A percentile compares a stretch with the other conserved stretches of the same genome.
These are phyloP conservation scores for Sciaenops ocellatus DNA, from an alignment of 2,797 vertebrate genomes.

Conservation along the genomic window DNA sequence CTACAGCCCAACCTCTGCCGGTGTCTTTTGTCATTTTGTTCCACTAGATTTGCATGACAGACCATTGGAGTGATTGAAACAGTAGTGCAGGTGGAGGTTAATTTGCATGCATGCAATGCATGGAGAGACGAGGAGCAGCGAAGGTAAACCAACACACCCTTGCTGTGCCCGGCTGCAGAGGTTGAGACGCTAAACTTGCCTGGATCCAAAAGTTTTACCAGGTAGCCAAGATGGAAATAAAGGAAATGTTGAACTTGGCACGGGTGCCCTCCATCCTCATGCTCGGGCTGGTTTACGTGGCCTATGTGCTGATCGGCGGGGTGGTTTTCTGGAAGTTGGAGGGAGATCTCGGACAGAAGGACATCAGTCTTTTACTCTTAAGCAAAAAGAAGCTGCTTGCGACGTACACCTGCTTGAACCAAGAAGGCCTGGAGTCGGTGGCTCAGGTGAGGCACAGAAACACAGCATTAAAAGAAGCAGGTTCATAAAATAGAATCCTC, in stretches of 20 bases:
- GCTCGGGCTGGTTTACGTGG: constrained; percentile 76
- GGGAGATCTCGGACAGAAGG: constrained; percentile 68
- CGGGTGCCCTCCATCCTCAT: constrained; percentile 81
- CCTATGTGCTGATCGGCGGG: constrained; percentile 84
- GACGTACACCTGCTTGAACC: constrained; percentile 79
- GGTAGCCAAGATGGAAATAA: constrained; percentile 57
- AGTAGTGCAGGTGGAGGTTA: constrained; percentile 51
- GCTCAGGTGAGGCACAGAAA: constrained; percentile 76
- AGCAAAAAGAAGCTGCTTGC: constrained; percentile 65
- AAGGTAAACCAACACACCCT: constrained; percentile 23
- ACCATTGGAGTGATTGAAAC: constrained; percentile 52
- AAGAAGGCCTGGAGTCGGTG: constrained; percentile 71
- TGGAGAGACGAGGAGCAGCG: constrained; percentile 39
- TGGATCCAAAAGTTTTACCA: not conserved
- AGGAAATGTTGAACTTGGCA: constrained; percentile 51
- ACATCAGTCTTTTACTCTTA: constrained; percentile 51
- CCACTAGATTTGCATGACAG: constrained; percentile 83
- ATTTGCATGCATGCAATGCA: constrained; percentile 79
- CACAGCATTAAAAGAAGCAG: not conserved
- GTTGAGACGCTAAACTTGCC: not conserved
- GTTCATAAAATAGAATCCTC: not conserved
- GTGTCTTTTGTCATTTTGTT: constrained; percentile 26
- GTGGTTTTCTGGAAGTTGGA: constrained; percentile 86
- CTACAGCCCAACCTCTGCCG: not conserved
- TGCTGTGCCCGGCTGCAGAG: not conserved